phyloP scores from a whole-genome alignment of 1,140 invertebrate genomes.

The Aphelenchoides fujianensis region DNA sequence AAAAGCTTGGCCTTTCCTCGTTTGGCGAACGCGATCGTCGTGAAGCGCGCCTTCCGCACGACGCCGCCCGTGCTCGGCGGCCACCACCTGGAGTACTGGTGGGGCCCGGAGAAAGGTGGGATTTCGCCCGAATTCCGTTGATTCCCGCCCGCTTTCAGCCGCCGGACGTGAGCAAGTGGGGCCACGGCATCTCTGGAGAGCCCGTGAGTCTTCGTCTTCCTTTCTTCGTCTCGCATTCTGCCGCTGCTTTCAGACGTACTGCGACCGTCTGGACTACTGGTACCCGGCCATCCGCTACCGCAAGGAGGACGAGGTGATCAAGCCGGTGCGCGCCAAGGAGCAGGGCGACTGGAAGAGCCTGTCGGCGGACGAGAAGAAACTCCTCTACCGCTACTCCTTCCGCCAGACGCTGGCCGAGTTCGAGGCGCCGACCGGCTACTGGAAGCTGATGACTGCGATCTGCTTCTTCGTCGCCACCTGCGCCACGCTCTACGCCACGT shows the following conservation, averaged over 20 bases:
- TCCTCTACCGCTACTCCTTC: slow-evolving; percentile 59
- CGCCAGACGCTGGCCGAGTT: slow-evolving; percentile 59
- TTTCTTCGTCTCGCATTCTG: slow-evolving; percentile 8
- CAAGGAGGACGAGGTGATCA: slow-evolving; percentile 53
- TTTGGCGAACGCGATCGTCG: slow-evolving; percentile 25
- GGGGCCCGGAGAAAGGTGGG: slow-evolving; percentile 60
- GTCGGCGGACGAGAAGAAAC: slow-evolving; percentile 55
- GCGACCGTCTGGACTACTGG: slow-evolving; percentile 60
- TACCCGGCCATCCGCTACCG: slow-evolving; percentile 61
- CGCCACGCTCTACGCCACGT: slow-evolving; percentile 48
- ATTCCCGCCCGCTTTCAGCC: too few species aligned
- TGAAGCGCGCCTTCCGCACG: slow-evolving; percentile 42
- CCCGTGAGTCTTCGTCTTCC: slow-evolving; percentile 39
- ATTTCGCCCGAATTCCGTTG: too few species aligned
- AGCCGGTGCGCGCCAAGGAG: slow-evolving; percentile 54
- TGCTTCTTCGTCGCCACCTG: slow-evolving; percentile 38
- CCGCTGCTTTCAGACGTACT: slow-evolving; percentile 49
- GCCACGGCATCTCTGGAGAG: slow-evolving; percentile 51
- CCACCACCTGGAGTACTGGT: slow-evolving; percentile 46
- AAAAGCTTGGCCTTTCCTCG: slow-evolving; percentile 48
- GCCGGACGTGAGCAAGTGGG: slow-evolving; percentile 58
- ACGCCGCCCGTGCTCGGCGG: slow-evolving; percentile 30
- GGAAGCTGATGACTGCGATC: slow-evolving; percentile 46
- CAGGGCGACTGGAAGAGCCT: slow-evolving; percentile 58
- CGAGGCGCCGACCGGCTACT: slow-evolving; percentile 59